Evolutionary conservation across 2,888 invertebrate genomes (phyloP).

Genomic region (Dolomedes plantarius): DNA sequence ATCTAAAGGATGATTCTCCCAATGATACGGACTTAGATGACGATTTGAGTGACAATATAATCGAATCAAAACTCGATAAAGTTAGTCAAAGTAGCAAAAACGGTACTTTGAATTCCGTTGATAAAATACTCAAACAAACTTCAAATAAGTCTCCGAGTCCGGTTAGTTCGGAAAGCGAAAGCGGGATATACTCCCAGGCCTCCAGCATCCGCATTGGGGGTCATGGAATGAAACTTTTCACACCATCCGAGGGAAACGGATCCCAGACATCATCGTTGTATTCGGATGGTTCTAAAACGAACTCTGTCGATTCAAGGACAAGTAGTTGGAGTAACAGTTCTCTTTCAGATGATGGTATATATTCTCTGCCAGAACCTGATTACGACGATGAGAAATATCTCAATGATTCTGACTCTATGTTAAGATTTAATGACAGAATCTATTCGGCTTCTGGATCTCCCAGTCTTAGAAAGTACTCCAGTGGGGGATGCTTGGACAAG

Average conservation of each 20-base stretch:
- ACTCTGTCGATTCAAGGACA: slow-evolving; percentile 54
- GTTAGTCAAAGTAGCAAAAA: neutral
- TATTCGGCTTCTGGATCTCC: slow-evolving; percentile 37
- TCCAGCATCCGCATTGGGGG: slow-evolving; percentile 71
- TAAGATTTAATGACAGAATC: slow-evolving; percentile 56
- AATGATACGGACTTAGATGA: slow-evolving; percentile 51
- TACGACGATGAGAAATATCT: slow-evolving; percentile 55
- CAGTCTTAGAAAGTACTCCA: slow-evolving; percentile 46
- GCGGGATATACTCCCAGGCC: slow-evolving; percentile 63
- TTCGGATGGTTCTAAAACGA: slow-evolving; percentile 61
- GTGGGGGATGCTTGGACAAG: slow-evolving; percentile 33
- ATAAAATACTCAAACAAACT: slow-evolving; percentile 18
- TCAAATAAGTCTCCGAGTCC: slow-evolving; percentile 57
- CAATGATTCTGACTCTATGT: slow-evolving; percentile 31
- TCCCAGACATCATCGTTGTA: slow-evolving; percentile 56
- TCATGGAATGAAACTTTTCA: slow-evolving; percentile 62
- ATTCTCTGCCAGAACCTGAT: slow-evolving; percentile 72
- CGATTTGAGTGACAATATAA: slow-evolving; percentile 67
- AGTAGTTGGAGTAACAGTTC: slow-evolving; percentile 66
- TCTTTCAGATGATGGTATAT: slow-evolving; percentile 60
- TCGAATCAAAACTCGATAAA: slow-evolving; percentile 26
- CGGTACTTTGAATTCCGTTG: neutral
- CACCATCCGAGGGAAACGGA: slow-evolving; percentile 5
- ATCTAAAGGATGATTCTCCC: slow-evolving; percentile 38
- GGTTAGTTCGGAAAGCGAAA: slow-evolving; percentile 62